Percentiles rank a stretch among this genome's conserved stretches.
These are phyloP conservation scores for Watersipora subatra DNA, from an alignment of 1,140 invertebrate species.

Conservation along the genomic window DNA sequence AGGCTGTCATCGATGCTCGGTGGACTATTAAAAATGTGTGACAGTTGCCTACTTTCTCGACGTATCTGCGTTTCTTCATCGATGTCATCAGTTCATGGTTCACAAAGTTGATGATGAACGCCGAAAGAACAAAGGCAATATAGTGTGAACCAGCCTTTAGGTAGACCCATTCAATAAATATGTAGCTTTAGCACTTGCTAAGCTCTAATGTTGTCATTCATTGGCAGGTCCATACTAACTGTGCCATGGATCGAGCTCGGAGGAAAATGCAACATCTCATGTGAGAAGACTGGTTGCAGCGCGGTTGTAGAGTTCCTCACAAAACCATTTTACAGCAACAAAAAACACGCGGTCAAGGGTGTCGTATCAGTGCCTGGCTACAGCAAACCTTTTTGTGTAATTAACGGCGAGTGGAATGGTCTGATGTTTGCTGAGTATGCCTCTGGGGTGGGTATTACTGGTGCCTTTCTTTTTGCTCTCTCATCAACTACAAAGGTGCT, in stretches of 20 bases:
- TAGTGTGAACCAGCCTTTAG: too few relatives aligned
- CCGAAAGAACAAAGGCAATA: too few relatives aligned
- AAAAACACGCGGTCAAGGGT: conserved; percentile 40
- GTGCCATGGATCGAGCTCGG: conserved; percentile 47
- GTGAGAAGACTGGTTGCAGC: conserved; percentile 44
- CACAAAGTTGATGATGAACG: too few relatives aligned
- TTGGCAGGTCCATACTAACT: conserved; percentile 40
- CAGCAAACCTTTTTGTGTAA: conserved; percentile 72
- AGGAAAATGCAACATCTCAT: conserved; percentile 38
- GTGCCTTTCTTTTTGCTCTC: neutral
- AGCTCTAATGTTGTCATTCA: neutral
- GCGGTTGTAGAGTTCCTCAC: conserved; percentile 44
- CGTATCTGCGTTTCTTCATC: too few relatives aligned
- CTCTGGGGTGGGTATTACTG: conserved; percentile 29
- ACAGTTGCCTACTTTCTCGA: too few relatives aligned
- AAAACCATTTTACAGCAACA: conserved; percentile 47
- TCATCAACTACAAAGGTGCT: neutral
- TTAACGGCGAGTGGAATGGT: conserved; percentile 93
- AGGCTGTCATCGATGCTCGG: too few relatives aligned
- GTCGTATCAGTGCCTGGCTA: conserved; percentile 51
- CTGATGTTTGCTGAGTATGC: conserved; percentile 71
- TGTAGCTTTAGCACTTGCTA: too few relatives aligned
- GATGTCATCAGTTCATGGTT: too few relatives aligned
- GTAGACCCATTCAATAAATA: too few relatives aligned
- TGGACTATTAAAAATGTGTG: too few relatives aligned